Evolutionary conservation across 2,888 invertebrate species (phyloP).

Genomic region (Danaus chrysippus): DNA sequence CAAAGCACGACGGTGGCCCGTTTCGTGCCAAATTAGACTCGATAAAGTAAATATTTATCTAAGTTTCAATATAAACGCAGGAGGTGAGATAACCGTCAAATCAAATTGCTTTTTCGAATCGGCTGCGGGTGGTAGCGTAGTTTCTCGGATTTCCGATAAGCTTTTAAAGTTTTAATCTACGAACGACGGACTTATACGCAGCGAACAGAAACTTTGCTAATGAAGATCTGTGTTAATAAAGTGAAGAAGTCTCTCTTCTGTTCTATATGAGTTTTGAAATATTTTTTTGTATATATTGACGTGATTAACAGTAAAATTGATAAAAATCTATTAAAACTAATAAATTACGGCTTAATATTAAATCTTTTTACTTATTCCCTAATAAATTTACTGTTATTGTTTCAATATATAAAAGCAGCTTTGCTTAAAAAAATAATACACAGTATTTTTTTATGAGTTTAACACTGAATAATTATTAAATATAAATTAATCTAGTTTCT

Average conservation of each 20-base stretch:
- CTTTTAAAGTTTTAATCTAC: constrained; percentile 36
- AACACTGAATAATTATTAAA: too few relatives aligned
- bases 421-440: too few relatives aligned
- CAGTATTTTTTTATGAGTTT: too few relatives aligned
- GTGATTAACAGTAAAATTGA: too few relatives aligned
- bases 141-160: constrained; percentile 57
- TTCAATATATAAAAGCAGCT: too few relatives aligned
- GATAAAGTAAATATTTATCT: constrained; percentile 76
- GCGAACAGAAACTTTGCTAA: constrained; percentile 18
- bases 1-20: constrained; percentile 56
- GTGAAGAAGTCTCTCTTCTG: background rate
- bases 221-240: constrained; percentile 8
- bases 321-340: too few relatives aligned
- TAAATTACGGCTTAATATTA: too few relatives aligned
- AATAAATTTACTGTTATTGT: too few relatives aligned
- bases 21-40: constrained; percentile 75
- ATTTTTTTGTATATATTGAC: background rate
- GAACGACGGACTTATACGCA: constrained; percentile 22
- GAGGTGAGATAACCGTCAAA: constrained; percentile 75
- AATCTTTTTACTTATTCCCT: too few relatives aligned
- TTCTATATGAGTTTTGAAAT: background rate
- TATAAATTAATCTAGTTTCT: too few relatives aligned
- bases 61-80: constrained; percentile 77
- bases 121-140: constrained; percentile 64
- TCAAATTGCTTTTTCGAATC: constrained; percentile 71